A percentile compares a stretch with the other conserved stretches of the same genome.
Evolutionary conservation across 1,140 invertebrate genomes (phyloP).

Genomic region (Meteorus sp.): DNA sequence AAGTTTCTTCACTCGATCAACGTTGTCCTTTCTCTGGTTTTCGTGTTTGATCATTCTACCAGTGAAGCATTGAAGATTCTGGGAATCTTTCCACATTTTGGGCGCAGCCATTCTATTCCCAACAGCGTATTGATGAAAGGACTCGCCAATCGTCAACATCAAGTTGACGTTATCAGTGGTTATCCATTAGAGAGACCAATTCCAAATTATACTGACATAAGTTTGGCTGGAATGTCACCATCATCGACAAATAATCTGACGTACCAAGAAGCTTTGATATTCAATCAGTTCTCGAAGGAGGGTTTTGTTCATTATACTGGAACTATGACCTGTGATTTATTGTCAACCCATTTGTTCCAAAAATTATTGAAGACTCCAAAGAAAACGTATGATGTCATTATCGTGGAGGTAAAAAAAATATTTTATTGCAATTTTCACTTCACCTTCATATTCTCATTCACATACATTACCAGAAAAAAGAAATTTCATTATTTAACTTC

Average conservation of each 20-base stretch:
- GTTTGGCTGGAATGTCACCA: slow-evolving; percentile 17
- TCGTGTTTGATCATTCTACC: neutral
- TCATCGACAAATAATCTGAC: slow-evolving; percentile 24
- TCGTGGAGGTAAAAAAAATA: slow-evolving; percentile 36
- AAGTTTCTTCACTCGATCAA: no score
- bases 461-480: no score
- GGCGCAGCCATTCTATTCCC: slow-evolving; percentile 51
- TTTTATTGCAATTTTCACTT: no score
- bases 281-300: no score
- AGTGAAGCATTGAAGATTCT: slow-evolving; percentile 43
- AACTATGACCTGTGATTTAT: slow-evolving; percentile 8
- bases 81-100: slow-evolving; percentile 46
- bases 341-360: slow-evolving; percentile 26
- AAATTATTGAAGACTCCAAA: slow-evolving; percentile 29
- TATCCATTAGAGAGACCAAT: slow-evolving; percentile 45
- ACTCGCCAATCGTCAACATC: slow-evolving; percentile 52
- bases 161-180: slow-evolving; percentile 51
- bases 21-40: neutral
- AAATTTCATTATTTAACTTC: no score
- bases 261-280: neutral
- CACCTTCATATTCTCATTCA: no score
- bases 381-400: slow-evolving; percentile 34
- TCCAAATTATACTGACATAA: slow-evolving; percentile 48
- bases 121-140: slow-evolving; percentile 43
- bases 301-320: neutral